Base-by-base conservation (phyloP, 2,797 vertebrate genomes). In the Pterois miles region DNA sequence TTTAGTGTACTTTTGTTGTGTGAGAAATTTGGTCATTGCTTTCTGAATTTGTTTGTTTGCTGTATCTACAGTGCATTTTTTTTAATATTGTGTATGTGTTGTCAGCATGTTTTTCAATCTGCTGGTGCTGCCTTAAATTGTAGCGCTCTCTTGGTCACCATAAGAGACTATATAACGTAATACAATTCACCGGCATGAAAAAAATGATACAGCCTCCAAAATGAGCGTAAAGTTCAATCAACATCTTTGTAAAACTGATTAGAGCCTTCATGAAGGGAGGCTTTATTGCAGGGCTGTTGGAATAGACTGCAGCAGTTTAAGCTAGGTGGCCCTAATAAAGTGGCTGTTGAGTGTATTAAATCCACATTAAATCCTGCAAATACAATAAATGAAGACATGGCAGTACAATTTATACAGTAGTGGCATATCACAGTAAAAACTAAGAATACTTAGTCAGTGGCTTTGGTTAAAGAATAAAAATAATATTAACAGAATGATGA, bases 281-380 rank as follows among this genome's bases (percentile, higher is more conserved):
- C 38, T 34, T 54, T 63, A 64, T 36, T 68, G 22, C 29, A 48
- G 50, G 12, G 57, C 65, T 59, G 58, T n/a, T 25, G n/a, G 53
- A 58, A 53, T 12, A 56, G 36, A 50, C 63, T 62, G 22, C 25
- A 20, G 25, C 6, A 53, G 29, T 33, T 25, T 56, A 23, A 63
- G 27, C 31, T 40, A 20, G 29, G 25, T 65, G 36, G 58, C 54
- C 6, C 34, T 65, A 16, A 76, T 65, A 69, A 70, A 70, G 36
- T 29, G 10, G 4, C 53, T 38, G 20, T 14, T 62, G n/a, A 52
- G 52, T 58, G 27, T n/a, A 50, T 69, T 52, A 70, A 46, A 60
- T 38, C 29, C n/a, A 43, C 65, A 69, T 72, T 62, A 66, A 69
- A 73, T 50, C 34, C 54, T 43, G 40, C 36, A 64, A 71, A 77